A percentile compares a stretch with the other conserved stretches of the same genome.
Conservation (phyloP, 2,113 vertebrate genomes). For the Caranx ignobilis region DNA sequence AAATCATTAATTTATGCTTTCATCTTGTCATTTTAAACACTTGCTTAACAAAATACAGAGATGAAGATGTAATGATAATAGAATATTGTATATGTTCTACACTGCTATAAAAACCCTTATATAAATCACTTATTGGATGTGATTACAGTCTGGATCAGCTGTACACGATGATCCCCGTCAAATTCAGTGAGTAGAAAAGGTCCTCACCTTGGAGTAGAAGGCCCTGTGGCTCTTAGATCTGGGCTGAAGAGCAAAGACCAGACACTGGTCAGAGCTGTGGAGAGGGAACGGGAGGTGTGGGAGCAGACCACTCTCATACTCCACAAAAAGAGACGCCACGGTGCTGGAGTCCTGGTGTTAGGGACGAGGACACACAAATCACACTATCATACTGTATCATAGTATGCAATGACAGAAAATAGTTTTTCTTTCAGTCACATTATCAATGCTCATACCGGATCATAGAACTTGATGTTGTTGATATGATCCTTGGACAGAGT, state of each 20-base stretch:
- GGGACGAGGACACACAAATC: neutral
- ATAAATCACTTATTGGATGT: too few relatives aligned
- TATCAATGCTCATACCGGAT: constrained; percentile 85
- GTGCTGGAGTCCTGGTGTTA: constrained; percentile 86
- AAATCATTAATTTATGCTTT: too few relatives aligned
- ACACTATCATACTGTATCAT: constrained; percentile 87
- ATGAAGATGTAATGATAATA: too few relatives aligned
- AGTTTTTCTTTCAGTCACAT: neutral
- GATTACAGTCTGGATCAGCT: neutral
- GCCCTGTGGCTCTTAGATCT: constrained; percentile 90
- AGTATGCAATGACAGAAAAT: constrained; percentile 44
- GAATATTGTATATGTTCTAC: too few relatives aligned
- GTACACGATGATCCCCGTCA: neutral
- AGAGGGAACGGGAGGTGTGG: constrained; percentile 91
- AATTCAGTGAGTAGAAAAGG: neutral
- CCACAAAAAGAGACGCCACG: constrained; percentile 89
- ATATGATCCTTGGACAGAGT: constrained; percentile 89
- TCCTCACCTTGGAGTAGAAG: constrained; percentile 91
- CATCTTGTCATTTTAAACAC: too few relatives aligned
- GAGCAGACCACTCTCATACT: constrained; percentile 86
- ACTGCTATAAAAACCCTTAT: too few relatives aligned
- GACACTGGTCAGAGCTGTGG: constrained; percentile 82
- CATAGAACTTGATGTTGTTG: constrained; percentile 86
- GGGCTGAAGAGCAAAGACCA: constrained; percentile 91
- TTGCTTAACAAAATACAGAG: too few relatives aligned